These are phyloP conservation scores for Atta colombica DNA, from an alignment of 1,140 invertebrate species.

Conservation along the genomic window DNA sequence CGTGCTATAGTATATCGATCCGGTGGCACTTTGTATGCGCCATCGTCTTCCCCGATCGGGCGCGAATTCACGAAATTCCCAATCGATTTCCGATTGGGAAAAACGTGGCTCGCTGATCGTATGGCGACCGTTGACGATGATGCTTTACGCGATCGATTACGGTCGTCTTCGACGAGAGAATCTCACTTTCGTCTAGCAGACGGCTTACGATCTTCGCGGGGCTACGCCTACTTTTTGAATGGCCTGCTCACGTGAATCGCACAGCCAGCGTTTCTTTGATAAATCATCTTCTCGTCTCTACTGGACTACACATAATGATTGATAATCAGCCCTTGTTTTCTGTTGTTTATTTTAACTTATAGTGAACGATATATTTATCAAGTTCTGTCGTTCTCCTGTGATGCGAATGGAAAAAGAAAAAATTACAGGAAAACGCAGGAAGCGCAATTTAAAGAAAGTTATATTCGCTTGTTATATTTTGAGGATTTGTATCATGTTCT, in stretches of 20 bases:
- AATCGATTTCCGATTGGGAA: neutral
- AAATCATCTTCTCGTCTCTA: neutral
- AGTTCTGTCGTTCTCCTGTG: neutral
- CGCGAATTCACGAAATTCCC: neutral
- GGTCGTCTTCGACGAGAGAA: too few species aligned
- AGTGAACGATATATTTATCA: neutral
- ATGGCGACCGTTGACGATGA: neutral
- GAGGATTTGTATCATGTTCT: neutral
- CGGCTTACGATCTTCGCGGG: constrained; percentile 72
- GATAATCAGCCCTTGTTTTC: neutral
- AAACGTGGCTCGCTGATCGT: neutral
- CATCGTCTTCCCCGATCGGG: constrained; percentile 75
- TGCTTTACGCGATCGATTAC: constrained; percentile 1
- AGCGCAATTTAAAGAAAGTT: neutral
- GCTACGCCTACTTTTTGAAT: constrained; percentile 85
- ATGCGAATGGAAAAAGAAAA: neutral
- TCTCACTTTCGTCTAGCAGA: constrained; percentile 57
- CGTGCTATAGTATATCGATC: constrained; percentile 65
- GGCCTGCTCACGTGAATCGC: constrained; percentile 83
- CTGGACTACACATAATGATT: too few species aligned
- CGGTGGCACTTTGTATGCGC: constrained; percentile 76
- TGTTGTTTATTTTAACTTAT: neutral
- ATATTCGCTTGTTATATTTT: neutral
- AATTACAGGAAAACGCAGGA: neutral
- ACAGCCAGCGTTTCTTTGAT: neutral